phyloP scores from a whole-genome alignment of 2,113 vertebrate species.

The Neogobius melanostomus region DNA sequence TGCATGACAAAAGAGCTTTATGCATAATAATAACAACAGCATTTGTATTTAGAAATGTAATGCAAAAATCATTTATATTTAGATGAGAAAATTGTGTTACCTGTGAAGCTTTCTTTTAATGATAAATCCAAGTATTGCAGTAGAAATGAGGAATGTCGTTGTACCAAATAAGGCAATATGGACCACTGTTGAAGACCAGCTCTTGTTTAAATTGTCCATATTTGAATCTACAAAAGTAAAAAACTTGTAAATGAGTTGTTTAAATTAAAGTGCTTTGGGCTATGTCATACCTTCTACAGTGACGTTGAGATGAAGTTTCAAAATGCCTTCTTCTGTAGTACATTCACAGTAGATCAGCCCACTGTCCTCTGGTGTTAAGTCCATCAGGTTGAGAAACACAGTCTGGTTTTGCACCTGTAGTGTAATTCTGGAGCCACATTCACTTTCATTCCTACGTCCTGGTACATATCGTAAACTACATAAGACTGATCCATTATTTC shows the following conservation, averaged over 20 bases:
- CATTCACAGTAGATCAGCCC: slow-evolving; percentile 19
- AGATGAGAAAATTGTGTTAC: slow-evolving; percentile 11
- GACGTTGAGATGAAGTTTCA: background rate
- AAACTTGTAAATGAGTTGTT: background rate
- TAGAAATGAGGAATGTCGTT: background rate
- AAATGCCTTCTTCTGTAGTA: rapidly evolving
- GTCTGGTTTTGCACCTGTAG: slow-evolving; percentile 5
- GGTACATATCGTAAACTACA: background rate
- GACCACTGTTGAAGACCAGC: rapidly evolving
- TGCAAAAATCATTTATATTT: too few species aligned
- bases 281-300: slow-evolving; percentile 21
- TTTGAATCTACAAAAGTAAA: background rate
- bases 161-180: rapidly evolving
- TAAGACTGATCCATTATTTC: background rate
- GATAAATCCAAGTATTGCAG: background rate
- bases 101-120: background rate
- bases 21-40: background rate
- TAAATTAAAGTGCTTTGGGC: background rate
- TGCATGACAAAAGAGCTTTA: background rate
- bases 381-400: slow-evolving; percentile 21
- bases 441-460: rapidly evolving
- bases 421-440: slow-evolving; percentile 25
- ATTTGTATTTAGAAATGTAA: background rate
- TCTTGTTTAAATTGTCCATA: background rate
- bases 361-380: slow-evolving; percentile 27